Conservation (phyloP, 2,888 invertebrate species). For the Lasioglossum malachurum region DNA sequence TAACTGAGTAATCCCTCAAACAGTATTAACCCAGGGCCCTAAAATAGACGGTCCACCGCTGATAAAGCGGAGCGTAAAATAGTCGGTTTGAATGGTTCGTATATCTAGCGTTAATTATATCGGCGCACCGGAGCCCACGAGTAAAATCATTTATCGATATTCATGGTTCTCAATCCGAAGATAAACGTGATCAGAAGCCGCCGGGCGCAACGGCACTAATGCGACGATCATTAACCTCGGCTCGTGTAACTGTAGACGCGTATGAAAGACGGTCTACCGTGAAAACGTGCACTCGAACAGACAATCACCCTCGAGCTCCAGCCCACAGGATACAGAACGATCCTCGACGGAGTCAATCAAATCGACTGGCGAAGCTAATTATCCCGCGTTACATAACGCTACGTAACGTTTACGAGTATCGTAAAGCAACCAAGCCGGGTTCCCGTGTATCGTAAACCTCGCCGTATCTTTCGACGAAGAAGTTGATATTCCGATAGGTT, state of each 20-base stretch:
- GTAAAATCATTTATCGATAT: not conserved
- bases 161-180: not conserved
- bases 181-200: slow-evolving; percentile 31
- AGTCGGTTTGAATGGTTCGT: not conserved
- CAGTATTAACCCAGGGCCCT: no score
- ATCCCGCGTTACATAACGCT: not conserved
- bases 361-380: slow-evolving; percentile 20
- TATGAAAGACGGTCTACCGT: not conserved
- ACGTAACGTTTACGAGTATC: slow-evolving; percentile 16
- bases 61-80: not conserved
- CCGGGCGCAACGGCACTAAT: not conserved
- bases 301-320: slow-evolving; percentile 19
- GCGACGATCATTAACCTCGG: slow-evolving; percentile 31
- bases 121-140: not conserved
- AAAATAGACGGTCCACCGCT: no score
- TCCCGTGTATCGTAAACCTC: not conserved
- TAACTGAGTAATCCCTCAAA: no score
- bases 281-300: slow-evolving; percentile 10
- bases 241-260: not conserved
- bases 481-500: slow-evolving; percentile 29
- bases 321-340: not conserved
- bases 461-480: not conserved
- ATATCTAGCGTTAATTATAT: not conserved
- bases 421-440: not conserved
- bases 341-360: slow-evolving; percentile 20